A percentile compares a stretch with the other conserved stretches of the same genome.
Evolutionary conservation across 2,888 invertebrate species (phyloP).

Genomic region (Polyommatus iphigenia): DNA sequence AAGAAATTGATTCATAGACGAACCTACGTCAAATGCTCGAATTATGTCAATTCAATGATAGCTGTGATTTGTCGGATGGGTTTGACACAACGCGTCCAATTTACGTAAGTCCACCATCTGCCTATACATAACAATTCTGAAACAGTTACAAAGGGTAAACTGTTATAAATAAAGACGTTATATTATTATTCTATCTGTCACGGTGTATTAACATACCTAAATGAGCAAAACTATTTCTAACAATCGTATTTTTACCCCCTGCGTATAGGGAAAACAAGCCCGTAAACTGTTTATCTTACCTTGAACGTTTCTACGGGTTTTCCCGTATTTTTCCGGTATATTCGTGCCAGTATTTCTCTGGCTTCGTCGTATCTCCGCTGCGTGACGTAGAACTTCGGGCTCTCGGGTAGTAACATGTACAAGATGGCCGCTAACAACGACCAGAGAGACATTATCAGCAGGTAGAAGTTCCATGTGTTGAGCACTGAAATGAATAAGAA

Average conservation of each 20-base stretch:
- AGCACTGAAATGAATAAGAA: conserved; percentile 56
- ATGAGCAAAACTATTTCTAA: background rate
- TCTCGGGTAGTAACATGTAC: conserved; percentile 59
- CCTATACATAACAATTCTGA: no score
- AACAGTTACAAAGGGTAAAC: background rate
- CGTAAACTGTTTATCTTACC: conserved; percentile 46
- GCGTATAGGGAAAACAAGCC: background rate
- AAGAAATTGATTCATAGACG: no score
- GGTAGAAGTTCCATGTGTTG: conserved; percentile 66
- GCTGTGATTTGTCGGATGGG: no score
- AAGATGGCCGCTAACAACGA: conserved; percentile 52
- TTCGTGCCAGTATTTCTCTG: conserved; percentile 55
- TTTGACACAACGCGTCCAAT: no score
- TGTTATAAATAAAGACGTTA: background rate
- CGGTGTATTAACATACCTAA: background rate
- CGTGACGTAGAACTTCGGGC: conserved; percentile 63
- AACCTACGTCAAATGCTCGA: no score
- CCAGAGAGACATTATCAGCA: conserved; percentile 58
- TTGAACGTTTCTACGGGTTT: conserved; percentile 57
- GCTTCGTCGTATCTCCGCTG: conserved; percentile 62
- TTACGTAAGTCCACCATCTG: no score
- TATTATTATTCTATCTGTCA: background rate
- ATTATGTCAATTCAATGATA: no score
- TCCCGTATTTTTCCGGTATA: conserved; percentile 61
- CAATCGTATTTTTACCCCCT: background rate